phyloP scores from a whole-genome alignment of 1,140 invertebrate species.

The Arctopsyche grandis region DNA sequence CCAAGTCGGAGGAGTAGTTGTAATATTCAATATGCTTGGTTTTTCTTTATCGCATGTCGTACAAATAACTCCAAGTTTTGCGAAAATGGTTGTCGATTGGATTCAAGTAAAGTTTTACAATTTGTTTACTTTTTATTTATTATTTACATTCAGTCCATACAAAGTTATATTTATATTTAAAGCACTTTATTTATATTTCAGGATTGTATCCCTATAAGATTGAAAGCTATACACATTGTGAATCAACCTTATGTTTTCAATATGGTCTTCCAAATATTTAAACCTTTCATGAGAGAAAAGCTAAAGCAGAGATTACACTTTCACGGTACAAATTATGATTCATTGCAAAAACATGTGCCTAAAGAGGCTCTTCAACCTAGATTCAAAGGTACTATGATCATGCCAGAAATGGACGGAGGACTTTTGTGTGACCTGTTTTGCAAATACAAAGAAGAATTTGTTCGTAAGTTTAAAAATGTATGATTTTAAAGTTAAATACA shows the following conservation, averaged over 20 bases:
- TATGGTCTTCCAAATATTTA: conserved; percentile 87
- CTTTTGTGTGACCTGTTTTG: conserved; percentile 62
- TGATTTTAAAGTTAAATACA: conserved; percentile 4
- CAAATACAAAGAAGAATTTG: conserved; percentile 63
- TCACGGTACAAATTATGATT: conserved; percentile 83
- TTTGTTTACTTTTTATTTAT: not conserved
- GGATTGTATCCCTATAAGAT: conserved; percentile 81
- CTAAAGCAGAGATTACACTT: conserved; percentile 79
- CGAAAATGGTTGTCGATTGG: conserved; percentile 83
- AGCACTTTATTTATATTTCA: conserved; percentile 58
- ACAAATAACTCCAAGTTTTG: conserved; percentile 84
- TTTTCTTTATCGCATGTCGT: conserved; percentile 79
- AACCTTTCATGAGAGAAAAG: conserved; percentile 85
- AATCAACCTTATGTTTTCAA: conserved; percentile 91
- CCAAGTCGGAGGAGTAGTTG: conserved; percentile 78
- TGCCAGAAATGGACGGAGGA: conserved; percentile 65
- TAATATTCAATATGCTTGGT: conserved; percentile 85
- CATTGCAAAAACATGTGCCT: conserved; percentile 80
- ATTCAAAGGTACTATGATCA: conserved; percentile 79
- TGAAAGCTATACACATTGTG: conserved; percentile 88
- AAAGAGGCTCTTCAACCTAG: conserved; percentile 77
- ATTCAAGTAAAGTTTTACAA: conserved; percentile 72
- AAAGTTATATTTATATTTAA: conserved; percentile 5
- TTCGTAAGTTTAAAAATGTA: conserved; percentile 56
- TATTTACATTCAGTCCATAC: not conserved